These are phyloP conservation scores for Dugesia japonica DNA, from an alignment of 2,888 invertebrate species.

Conservation along the genomic window DNA sequence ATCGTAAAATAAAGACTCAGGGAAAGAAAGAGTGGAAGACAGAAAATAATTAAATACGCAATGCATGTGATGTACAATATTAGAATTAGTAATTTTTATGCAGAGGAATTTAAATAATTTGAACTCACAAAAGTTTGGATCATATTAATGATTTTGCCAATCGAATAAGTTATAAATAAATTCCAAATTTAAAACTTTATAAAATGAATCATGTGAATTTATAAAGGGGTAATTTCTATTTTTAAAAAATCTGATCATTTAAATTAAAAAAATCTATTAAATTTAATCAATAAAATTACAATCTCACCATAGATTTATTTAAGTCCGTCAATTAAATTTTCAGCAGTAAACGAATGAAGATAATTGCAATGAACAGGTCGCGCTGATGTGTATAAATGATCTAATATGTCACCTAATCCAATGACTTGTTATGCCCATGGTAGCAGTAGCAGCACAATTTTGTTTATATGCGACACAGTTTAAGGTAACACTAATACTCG, in stretches of 20 bases:
- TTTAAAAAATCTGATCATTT: too few relatives aligned
- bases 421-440: background rate
- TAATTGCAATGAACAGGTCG: background rate
- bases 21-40: background rate
- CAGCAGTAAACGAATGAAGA: background rate
- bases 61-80: background rate
- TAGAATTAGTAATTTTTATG: too few relatives aligned
- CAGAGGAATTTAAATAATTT: too few relatives aligned
- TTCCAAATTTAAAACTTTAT: too few relatives aligned
- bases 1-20: conserved; percentile 9
- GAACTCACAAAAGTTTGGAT: too few relatives aligned
- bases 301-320: background rate
- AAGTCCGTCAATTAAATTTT: background rate
- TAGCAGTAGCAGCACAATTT: background rate
- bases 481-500: background rate
- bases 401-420: background rate
- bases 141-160: too few relatives aligned
- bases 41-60: background rate
- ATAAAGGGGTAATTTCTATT: too few relatives aligned
- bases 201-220: too few relatives aligned
- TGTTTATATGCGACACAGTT: background rate
- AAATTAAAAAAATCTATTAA: too few relatives aligned
- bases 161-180: too few relatives aligned
- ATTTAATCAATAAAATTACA: background rate
- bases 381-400: background rate